Conservation (phyloP, 2,797 vertebrate genomes). For the Gymnodraco acuticeps region DNA sequence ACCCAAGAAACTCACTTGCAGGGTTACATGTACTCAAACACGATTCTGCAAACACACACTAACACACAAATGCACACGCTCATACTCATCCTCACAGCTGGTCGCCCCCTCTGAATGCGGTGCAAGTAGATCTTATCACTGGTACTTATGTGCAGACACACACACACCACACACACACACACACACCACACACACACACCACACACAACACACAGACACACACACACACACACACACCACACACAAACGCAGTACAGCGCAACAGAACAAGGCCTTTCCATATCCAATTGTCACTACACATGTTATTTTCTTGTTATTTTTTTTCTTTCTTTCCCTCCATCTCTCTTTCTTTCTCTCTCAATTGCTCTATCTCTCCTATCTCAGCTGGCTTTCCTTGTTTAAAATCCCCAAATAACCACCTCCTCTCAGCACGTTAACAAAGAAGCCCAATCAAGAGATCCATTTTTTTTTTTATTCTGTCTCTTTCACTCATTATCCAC, state of each 20-base stretch:
- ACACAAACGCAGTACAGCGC: background rate
- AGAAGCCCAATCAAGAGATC: conserved; percentile 56
- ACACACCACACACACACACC: too few relatives aligned
- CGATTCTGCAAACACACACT: conserved; percentile 26
- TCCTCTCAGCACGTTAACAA: conserved; percentile 64
- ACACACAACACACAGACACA: too few relatives aligned
- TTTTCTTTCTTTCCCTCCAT: conserved; percentile 5
- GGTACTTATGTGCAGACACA: conserved; percentile 30
- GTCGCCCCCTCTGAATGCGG: conserved; percentile 52
- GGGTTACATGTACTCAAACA: conserved; percentile 29
- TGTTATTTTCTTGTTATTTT: conserved; percentile 11
- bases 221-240: background rate
- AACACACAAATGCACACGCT: conserved; percentile 46
- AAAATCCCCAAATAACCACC: conserved; percentile 52
- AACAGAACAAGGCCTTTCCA: conserved; percentile 52
- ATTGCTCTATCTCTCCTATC: conserved; percentile 23
- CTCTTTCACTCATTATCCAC: conserved; percentile 26
- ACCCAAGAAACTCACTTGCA: conserved; percentile 15
- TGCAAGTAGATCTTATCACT: conserved; percentile 71
- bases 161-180: conserved; percentile 3
- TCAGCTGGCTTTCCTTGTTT: conserved; percentile 59
- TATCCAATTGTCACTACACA: conserved; percentile 6
- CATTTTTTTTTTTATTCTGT: conserved; percentile 32
- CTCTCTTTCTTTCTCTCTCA: conserved; percentile 12
- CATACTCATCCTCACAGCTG: conserved; percentile 66